A percentile compares a stretch with the other conserved stretches of the same genome.
Conservation (phyloP, 2,888 invertebrate species). For the Nezara viridula region DNA sequence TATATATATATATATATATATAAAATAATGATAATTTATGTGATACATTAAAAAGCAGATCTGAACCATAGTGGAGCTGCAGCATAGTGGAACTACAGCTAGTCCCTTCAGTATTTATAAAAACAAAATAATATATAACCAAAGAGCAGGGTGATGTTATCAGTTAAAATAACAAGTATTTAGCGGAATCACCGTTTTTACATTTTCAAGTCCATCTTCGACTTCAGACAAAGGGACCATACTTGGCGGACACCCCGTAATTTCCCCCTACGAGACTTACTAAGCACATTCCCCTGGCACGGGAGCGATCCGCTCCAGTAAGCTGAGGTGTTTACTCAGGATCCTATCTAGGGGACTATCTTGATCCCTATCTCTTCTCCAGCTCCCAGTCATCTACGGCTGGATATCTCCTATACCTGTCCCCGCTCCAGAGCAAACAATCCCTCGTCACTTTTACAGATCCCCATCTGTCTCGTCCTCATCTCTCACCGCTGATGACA, state of each 20-base stretch:
- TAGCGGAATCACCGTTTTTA: background rate
- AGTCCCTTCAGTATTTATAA: background rate
- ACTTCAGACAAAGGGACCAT: background rate
- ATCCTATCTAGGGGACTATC: slow-evolving; percentile 5
- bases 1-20: no score
- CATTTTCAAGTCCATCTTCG: background rate
- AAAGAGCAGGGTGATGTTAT: background rate
- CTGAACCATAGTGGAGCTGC: background rate
- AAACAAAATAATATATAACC: background rate
- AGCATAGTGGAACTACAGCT: no score
- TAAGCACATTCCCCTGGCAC: background rate
- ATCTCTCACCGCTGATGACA: background rate
- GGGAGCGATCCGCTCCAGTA: background rate
- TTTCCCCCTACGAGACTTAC: background rate
- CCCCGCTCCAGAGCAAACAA: slow-evolving; percentile 6
- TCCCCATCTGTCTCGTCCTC: background rate
- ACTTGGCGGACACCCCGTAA: background rate
- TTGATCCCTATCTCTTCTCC: slow-evolving; percentile 15
- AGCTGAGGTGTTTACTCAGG: slow-evolving; percentile 14
- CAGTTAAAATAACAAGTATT: background rate
- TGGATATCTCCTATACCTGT: background rate
- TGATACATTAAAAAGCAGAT: background rate
- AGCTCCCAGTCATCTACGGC: background rate
- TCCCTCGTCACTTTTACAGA: slow-evolving; percentile 30
- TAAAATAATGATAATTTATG: no score